A percentile compares a stretch with the other conserved stretches of the same genome.
These are phyloP conservation scores for Patella caerulea DNA, from an alignment of 2,888 invertebrate species.

Conservation along the genomic window DNA sequence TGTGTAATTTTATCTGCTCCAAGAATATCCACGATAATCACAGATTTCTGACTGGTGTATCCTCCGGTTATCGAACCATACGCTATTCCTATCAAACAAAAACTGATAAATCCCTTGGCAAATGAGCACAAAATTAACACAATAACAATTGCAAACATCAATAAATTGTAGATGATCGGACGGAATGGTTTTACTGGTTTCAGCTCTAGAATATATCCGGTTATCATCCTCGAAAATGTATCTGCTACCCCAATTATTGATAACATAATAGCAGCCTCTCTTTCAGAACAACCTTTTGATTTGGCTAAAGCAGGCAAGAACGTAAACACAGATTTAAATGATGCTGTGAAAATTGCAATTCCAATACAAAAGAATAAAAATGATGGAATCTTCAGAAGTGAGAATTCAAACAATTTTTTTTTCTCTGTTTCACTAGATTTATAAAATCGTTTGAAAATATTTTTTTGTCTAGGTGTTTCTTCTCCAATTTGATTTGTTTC, in stretches of 20 bases:
- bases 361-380: conserved; percentile 40
- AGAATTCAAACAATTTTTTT: conserved; percentile 32
- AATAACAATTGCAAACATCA: conserved; percentile 49
- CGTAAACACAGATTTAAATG: conserved; percentile 43
- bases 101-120: conserved; percentile 36
- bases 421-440: neutral
- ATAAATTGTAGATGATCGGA: conserved; percentile 47
- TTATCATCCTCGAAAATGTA: conserved; percentile 45
- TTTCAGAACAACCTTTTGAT: conserved; percentile 42
- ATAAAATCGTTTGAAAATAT: neutral
- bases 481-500: neutral
- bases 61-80: conserved; percentile 56
- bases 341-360: conserved; percentile 35
- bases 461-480: neutral
- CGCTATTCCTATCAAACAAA: conserved; percentile 42
- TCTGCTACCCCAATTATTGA: conserved; percentile 56
- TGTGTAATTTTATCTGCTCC: conserved; percentile 54
- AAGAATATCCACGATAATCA: conserved; percentile 57
- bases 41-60: conserved; percentile 61
- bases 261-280: conserved; percentile 50
- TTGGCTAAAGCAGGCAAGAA: conserved; percentile 56
- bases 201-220: conserved; percentile 52
- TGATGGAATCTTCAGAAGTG: conserved; percentile 31
- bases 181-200: conserved; percentile 46
- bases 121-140: conserved; percentile 49